Evolutionary conservation across 2,113 vertebrate species (phyloP).

Genomic region (Sphaerodactylus townsendi): DNA sequence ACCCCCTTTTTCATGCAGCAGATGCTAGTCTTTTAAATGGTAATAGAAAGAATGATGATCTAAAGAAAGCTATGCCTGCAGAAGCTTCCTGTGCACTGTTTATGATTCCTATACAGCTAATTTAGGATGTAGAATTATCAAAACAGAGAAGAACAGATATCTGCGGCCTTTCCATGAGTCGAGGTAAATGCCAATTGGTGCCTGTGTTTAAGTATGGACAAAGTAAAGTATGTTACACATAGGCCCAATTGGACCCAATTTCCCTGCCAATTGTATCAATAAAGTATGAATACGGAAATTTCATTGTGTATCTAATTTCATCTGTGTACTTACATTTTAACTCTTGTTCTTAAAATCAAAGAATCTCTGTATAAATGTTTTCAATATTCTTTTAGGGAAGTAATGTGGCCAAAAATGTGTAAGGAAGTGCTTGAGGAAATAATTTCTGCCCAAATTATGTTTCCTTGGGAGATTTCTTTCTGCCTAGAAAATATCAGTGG

Average conservation of each 20-base stretch:
- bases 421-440: neutral
- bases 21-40: neutral
- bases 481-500: neutral
- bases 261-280: conserved; percentile 4
- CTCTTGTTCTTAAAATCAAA: conserved; percentile 31
- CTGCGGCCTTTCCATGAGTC: neutral
- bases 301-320: conserved; percentile 32
- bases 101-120: neutral
- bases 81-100: neutral
- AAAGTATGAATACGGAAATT: neutral
- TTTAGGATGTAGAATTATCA: neutral
- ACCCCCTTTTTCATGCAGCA: no score
- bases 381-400: neutral
- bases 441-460: neutral
- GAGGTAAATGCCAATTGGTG: neutral
- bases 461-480: neutral
- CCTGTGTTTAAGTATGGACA: neutral
- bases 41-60: neutral
- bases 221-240: neutral
- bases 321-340: conserved; percentile 7
- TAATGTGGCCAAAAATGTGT: neutral
- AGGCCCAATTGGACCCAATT: neutral
- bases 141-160: neutral
- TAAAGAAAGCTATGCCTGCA: neutral
- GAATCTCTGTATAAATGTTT: neutral